These are phyloP conservation scores for Epirrita christyi DNA, from an alignment of 2,888 invertebrate genomes.

Conservation along the genomic window DNA sequence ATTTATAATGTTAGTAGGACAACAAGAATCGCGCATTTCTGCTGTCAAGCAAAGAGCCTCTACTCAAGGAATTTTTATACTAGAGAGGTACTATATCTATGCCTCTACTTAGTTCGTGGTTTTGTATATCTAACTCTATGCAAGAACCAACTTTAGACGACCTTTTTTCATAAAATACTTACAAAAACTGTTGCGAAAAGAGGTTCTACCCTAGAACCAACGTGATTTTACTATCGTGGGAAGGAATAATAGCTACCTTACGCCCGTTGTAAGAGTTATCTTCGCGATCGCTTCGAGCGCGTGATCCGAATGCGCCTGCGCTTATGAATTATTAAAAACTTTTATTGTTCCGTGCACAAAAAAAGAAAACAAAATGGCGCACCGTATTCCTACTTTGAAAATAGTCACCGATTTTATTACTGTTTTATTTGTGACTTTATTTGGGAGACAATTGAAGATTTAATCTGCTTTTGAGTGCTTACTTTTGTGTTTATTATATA, in stretches of 20 bases:
- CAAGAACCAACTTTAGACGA: no score
- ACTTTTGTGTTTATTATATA: conserved; percentile 33
- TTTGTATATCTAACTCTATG: no score
- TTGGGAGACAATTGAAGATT: conserved; percentile 67
- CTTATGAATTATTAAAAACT: conserved; percentile 82
- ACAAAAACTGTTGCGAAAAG: conserved; percentile 15
- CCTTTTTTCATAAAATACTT: not conserved
- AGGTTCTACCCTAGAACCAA: conserved; percentile 49
- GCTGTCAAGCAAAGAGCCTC: no score
- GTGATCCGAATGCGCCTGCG: conserved; percentile 67
- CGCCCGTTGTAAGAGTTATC: conserved; percentile 52
- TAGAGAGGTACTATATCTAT: no score
- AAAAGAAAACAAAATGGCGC: conserved; percentile 59
- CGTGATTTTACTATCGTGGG: conserved; percentile 78
- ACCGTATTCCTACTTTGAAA: conserved; percentile 74
- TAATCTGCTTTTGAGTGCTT: conserved; percentile 37
- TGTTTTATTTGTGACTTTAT: conserved; percentile 73
- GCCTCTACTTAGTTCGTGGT: not conserved
- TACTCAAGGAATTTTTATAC: no score
- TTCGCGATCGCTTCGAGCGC: conserved; percentile 67
- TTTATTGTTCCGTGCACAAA: conserved; percentile 79
- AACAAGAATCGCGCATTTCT: not conserved
- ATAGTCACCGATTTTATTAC: conserved; percentile 72
- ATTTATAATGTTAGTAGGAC: not conserved
- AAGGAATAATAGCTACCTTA: conserved; percentile 70